A percentile compares a stretch with the other conserved stretches of the same genome.
Evolutionary conservation across 92 coral and sea anemone genomes (phyloP).

Genomic region (Metridium senile): DNA sequence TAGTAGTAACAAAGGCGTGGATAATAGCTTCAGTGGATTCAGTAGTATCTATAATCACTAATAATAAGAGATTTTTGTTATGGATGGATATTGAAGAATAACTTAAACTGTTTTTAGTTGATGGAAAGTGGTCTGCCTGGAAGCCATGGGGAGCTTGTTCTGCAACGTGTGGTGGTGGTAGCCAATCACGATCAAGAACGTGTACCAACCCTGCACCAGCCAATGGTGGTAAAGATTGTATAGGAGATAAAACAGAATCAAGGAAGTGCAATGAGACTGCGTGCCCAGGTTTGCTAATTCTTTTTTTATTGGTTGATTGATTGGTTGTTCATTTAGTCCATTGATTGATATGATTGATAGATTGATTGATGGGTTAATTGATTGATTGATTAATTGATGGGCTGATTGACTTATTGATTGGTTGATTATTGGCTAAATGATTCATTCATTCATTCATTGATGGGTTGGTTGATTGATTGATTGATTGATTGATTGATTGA

Average conservation of each 20-base stretch:
- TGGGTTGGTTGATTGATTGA: no score
- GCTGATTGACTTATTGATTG: no score
- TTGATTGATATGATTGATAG: no score
- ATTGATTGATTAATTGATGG: no score
- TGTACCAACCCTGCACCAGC: constrained; percentile 51
- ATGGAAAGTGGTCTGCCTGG: constrained; percentile 20
- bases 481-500: no score
- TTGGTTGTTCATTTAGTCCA: no score
- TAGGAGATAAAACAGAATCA: constrained; percentile 32
- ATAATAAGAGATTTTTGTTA: neutral
- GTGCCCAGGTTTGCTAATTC: constrained; percentile 37
- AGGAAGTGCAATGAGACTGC: constrained; percentile 23
- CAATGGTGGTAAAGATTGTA: constrained; percentile 3
- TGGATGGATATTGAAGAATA: neutral
- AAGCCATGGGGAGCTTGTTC: constrained; percentile 4
- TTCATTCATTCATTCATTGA: no score
- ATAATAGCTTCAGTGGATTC: no score
- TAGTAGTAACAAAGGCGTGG: no score
- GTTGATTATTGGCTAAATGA: no score
- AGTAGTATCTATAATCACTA: neutral
- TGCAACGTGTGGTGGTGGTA: constrained; percentile 16
- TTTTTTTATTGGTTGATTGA: no score
- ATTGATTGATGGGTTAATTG: no score
- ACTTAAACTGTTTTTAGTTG: neutral
- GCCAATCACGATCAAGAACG: constrained; percentile 44